Evolutionary conservation across 2,888 invertebrate species (phyloP).

Genomic region (Galerucella nymphaeae): DNA sequence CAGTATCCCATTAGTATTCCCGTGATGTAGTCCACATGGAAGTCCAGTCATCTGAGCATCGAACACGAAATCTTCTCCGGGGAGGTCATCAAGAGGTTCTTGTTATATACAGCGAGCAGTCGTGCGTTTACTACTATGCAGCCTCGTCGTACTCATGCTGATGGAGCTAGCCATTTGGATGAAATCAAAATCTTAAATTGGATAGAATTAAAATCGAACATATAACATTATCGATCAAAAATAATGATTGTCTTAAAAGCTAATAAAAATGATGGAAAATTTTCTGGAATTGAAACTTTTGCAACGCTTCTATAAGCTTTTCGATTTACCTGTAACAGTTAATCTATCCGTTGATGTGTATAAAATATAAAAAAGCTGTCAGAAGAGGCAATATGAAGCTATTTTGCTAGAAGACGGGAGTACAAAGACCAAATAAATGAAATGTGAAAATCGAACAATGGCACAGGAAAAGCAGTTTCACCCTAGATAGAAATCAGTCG

Average conservation of each 20-base stretch:
- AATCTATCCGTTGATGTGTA: conserved; percentile 46
- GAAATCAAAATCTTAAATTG: neutral
- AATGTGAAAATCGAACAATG: conserved; percentile 57
- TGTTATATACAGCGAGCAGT: conserved; percentile 51
- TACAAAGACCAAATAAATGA: conserved; percentile 55
- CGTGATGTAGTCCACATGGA: conserved; percentile 40
- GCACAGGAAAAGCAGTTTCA: conserved; percentile 48
- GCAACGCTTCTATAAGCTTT: conserved; percentile 37
- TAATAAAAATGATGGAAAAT: neutral
- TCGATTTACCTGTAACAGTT: conserved; percentile 46
- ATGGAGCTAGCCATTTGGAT: conserved; percentile 28
- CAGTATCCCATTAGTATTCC: conserved; percentile 53
- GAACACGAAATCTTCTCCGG: conserved; percentile 46
- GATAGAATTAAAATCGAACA: neutral
- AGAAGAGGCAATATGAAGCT: conserved; percentile 54
- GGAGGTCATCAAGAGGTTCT: conserved; percentile 57
- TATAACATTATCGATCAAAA: neutral
- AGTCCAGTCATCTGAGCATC: conserved; percentile 54
- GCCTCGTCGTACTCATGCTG: conserved; percentile 45
- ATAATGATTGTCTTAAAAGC: neutral
- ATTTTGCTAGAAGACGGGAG: conserved; percentile 52
- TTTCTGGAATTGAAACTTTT: conserved; percentile 38
- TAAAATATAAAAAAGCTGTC: conserved; percentile 49
- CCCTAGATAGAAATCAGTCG: conserved; percentile 60
- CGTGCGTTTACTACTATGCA: conserved; percentile 54